Evolutionary conservation across 2,888 invertebrate species (phyloP), one percentile per base, ranked within the genome.

Genomic region (Pharmacophagus antenor): DNA sequence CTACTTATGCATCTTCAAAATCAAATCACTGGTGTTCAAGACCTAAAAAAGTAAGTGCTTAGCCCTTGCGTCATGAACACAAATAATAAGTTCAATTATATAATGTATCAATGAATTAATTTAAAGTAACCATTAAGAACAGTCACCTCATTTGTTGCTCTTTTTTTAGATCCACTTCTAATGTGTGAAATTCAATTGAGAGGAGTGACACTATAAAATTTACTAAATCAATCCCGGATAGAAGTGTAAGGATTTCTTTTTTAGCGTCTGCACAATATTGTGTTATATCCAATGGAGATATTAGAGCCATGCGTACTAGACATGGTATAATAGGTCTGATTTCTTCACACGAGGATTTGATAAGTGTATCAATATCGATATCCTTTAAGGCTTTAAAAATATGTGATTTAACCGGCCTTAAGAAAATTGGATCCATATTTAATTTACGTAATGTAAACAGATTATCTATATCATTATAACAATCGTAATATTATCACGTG

Each of bases 121-220:
- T n/a, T n/a, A n/a, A n/a, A n/a, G n/a, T n/a, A n/a, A n/a, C n/a
- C n/a, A n/a, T 8, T 31, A 1, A 31, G 18, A 17, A 18, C 8
- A 23, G 72, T 77, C 84, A 94, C 95, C 96, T 93, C 68, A 97
- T 92, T 81, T 96, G 96, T 74, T 97, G 95, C 80, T 98, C 98
- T 79, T 97, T 98, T 71, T 96, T 96, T 0, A 98, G 94, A 76
- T 98, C 98, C 18, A 95, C 94, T 89, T 98, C 98, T 47, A 99
- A 87, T 23, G 95, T 94, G 77, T 98, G 97, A 79, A 98, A 98
- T 85, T 98, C 98, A 56, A 98, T 97, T 8, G 98, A 98, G 4
- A 99, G 91, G 17, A 98, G 92, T 0, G 97, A 96, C 1, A 98
- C 98, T 67, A 99, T 96, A 57, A 97, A 96, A 82, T 99, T 99